Base-by-base conservation (phyloP, 2,888 invertebrate species). In the Sesia bembeciformis region DNA sequence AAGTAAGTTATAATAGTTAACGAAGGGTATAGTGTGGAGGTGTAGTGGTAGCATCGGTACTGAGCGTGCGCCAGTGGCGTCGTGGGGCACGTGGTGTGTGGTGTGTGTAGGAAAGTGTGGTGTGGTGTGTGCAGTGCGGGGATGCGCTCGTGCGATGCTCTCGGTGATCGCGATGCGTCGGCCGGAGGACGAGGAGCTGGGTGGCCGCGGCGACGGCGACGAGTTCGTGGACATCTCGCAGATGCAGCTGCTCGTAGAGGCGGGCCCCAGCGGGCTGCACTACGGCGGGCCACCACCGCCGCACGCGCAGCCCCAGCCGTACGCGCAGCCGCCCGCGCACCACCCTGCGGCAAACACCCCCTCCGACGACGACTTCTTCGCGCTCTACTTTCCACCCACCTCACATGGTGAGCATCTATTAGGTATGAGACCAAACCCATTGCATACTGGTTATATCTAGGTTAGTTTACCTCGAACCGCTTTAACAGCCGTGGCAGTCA, bases 161-260 rank as follows among this genome's bases (percentile, higher is more conserved):
- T 87, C 88, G 78, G 88, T 92, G 92, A 90, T 94, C 90, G 92
- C 93, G 89, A 94, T 94, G 94, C 93, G 94, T 88, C 93, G 93
- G 85, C 93, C 93, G 92, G 93, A 91, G 91, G 93, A 92, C 88
- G 91, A 91, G 87, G 88, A 88, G 80, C 77, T 87, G 74, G 87
- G 83, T 74, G 50, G 50, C 63, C 84, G 85, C 76, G 85, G 77
- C 81, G 85, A 83, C 71, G 81, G 81, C 80, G 93, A 94, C 85
- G 95, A 95, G 86, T 95, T 94, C 85, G 95, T 95, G 78, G 95
- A 95, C 84, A 95, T 95, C 70, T 91, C 95, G 56, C 95, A 95
- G 78, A 95, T 95, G 78, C 94, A 94, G 72, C 92, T 94, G 78
- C 84, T 94, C 67, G 90, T 94, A 66, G 90, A 94, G 78, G 85